Base-by-base conservation (phyloP, 2,113 vertebrate genomes). In the Thamnophis sirtalis region DNA sequence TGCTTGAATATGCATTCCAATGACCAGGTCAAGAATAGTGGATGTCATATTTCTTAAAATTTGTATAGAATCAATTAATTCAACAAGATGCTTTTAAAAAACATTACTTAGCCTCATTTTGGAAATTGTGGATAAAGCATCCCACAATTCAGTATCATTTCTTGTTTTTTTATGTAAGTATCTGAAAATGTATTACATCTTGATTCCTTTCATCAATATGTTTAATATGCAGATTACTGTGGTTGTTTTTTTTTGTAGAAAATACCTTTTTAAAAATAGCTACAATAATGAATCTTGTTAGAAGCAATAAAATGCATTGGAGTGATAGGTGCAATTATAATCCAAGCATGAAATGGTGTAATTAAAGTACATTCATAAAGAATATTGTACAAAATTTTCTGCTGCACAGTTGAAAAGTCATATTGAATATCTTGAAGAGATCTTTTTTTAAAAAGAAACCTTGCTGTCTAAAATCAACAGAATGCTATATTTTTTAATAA, bases 21-120 rank as follows among this genome's bases (percentile, higher is more conserved):
- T 95, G 91, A 94, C 86, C 92, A 92, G 50, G 92, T 87, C 92
- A 92, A 92, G 91, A 94, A 22, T 90, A 93, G 91, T 92, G 93
- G 85, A 91, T 94, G 85, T 87, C 86, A 89, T 50, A 26, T 56
- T 56, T 56, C 90, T 90, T 95, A 91, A 93, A 92, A 92, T 91
- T 96, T 95, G 53, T n/a, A 95, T 85, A 93, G 84, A 88, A 85
- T 96, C 97, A 96, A 92, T 96, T 96, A 94, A 90, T 95, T 93
- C 89, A 95, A 94, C 94, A 85, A 92, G 84, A 93, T 89, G 73
- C 90, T 90, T 88, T 93, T 95, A 94, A 93, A 38, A 80, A 38
- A 92, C 92, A 48, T 92, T 89, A 94, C 24, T 55, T 90, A 51
- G 93, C 86, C 93, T 55, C 93, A 95, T 90, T 33, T 93, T 93